Base-by-base conservation (phyloP, 2,797 vertebrate species). In the Anolis apletophallus region DNA sequence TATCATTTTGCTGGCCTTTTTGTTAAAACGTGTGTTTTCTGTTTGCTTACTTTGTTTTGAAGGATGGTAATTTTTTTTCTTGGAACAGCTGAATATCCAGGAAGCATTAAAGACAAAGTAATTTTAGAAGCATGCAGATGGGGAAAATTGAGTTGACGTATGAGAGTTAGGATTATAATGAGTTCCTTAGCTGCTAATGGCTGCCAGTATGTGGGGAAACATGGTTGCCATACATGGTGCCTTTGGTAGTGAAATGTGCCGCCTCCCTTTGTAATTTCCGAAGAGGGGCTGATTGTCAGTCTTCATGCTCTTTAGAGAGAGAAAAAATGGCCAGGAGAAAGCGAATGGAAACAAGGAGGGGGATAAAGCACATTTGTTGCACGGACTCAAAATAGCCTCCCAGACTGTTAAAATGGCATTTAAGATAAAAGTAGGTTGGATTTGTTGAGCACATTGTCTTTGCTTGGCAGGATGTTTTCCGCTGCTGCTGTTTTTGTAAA, bases 261-360 rank as follows among this genome's bases (percentile, higher is more conserved):
- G 17, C 90, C 26, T 89, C 61, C 84, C 57, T 84, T 73, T 89
- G 88, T 78, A 1, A 80, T 17, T 85, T 91, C 54, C 0, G 32
- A 88, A 88, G 32, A 46, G 84, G 87, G 88, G 0, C 6, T 78
- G 84, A 32, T 85, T 87, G 54, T 87, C 72, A 29, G 72, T 55
- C 40, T 82, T 52, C 55, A 46, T 57, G 26, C 75, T 72, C 5
- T 84, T 91, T 68, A 32, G 64, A 90, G 68, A 88, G 83, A 76
- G 3, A n/a, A 50, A 26, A 54, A n/a, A 16, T 32, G 73, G 23
- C 23, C 40, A 17, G 34, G 54, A 57, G 8, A 34, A 32, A 67
- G 29, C 5, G 19, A 54, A n/a, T 32, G 3, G 50, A 69, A 67
- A 50, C 1, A 17, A 3, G 85, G 68, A 46, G 19, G n/a, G 32